Base-by-base conservation (phyloP, 2,797 vertebrate genomes). In the Loriculus beryllinus region DNA sequence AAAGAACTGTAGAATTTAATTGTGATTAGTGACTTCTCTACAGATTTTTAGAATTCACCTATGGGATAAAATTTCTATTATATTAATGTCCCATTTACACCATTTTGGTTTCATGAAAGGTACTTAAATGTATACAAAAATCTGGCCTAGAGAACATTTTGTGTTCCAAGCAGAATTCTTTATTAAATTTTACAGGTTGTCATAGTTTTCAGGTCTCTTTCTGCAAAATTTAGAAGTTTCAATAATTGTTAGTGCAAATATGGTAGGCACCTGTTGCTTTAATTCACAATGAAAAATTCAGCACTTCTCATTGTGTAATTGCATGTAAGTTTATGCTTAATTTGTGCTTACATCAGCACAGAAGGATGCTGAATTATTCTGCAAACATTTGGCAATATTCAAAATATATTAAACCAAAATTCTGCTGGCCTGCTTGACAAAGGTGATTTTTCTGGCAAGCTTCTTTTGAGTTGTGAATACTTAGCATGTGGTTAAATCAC, bases 331-430 rank as follows among this genome's bases (percentile, higher is more conserved):
- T 86, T 47, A 56, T 62, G 39, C 60, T 86, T 74, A 88, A 69
- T 81, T 78, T 86, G 40, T 86, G n/a, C 49, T 95, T 82, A 79
- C 21, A 33, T 42, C 22, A 88, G 37, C 56, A 64, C 22, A 76
- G 57, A 92, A 89, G 80, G 79, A 79, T 72, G 48, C 43, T 82
- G 64, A 94, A 84, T 90, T 86, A 39, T 59, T n/a, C 77, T 90
- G 33, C 51, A 67, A 93, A 84, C 33, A 52, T 31, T 68, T 86
- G 59, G 17, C 62, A 93, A 37, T 29, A 64, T 82, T 95, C 59
- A 31, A n/a, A 83, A 25, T n/a, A 3, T 49, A 47, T 63, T 42
- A 86, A 93, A 49, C 10, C 28, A 51, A 67, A 94, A 70, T 64
- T 26, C 13, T 86, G 5, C 70, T 64, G 47, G 35, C 10, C 39